phyloP scores from a whole-genome alignment of 1,140 invertebrate genomes.

The Achroia grisella region DNA sequence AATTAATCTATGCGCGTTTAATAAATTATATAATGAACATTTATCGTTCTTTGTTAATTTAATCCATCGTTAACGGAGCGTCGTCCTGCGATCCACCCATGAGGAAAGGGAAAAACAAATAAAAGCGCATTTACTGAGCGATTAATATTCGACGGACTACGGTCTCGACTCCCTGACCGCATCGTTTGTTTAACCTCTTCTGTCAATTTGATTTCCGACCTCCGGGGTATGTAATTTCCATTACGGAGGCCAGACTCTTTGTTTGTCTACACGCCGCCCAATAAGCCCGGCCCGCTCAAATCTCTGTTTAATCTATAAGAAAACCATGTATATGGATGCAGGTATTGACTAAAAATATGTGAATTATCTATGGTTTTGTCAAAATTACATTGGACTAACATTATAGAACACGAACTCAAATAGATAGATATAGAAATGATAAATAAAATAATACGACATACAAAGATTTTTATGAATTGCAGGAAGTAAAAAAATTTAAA shows the following conservation, averaged over 20 bases:
- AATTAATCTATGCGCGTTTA: no score
- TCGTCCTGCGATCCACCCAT: constrained; percentile 9
- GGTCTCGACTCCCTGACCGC: constrained; percentile 59
- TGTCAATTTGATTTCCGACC: constrained; percentile 71
- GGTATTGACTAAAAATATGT: no score
- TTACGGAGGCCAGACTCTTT: constrained; percentile 58
- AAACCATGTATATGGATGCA: neutral
- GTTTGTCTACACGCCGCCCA: constrained; percentile 50
- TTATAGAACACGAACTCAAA: no score
- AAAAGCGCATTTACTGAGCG: constrained; percentile 68
- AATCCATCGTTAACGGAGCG: neutral
- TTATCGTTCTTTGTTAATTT: neutral
- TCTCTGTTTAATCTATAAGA: constrained; percentile 20
- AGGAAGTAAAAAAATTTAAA: no score
- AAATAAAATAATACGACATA: no score
- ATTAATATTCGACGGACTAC: constrained; percentile 68
- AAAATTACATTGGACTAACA: no score
- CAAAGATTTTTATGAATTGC: no score
- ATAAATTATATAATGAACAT: neutral
- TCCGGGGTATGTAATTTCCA: constrained; percentile 68
- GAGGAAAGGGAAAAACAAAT: constrained; percentile 60
- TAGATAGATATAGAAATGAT: no score
- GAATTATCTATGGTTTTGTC: no score
- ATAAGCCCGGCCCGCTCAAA: constrained; percentile 27
- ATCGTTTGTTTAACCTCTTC: constrained; percentile 72